A percentile compares a stretch with the other conserved stretches of the same genome.
Conservation (phyloP, 2,113 vertebrate genomes). For the Alexandromys fortis region DNA sequence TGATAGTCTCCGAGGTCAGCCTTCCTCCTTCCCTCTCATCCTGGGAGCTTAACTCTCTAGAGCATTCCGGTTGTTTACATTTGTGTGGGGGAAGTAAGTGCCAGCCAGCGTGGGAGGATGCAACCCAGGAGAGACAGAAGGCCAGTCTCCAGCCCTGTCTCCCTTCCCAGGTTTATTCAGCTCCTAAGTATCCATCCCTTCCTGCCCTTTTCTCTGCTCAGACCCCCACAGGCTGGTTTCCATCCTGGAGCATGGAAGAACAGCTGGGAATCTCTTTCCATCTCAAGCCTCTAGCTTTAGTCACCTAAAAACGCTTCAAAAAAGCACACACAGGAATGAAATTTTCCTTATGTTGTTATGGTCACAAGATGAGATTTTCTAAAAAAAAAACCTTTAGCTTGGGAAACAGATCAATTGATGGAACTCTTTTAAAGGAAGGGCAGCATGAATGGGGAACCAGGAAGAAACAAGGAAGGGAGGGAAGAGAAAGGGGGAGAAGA, state of each 20-base stretch:
- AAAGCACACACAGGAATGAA: background rate
- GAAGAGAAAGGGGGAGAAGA: background rate
- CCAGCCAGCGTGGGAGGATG: background rate
- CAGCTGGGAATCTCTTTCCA: background rate
- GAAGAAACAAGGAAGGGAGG: background rate
- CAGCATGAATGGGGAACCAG: background rate
- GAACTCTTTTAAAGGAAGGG: conserved; percentile 11
- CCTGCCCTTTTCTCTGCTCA: background rate
- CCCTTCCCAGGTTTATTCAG: background rate
- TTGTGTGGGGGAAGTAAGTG: background rate
- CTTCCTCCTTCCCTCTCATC: background rate
- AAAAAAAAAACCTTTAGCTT: background rate
- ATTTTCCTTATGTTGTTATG: conserved; percentile 10
- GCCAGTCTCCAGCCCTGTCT: background rate
- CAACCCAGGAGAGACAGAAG: background rate
- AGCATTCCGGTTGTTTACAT: background rate
- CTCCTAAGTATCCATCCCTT: background rate
- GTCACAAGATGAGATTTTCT: background rate
- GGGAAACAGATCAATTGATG: conserved; percentile 31
- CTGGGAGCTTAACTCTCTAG: background rate
- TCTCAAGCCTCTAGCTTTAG: background rate
- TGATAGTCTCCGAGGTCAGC: background rate
- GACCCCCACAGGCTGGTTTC: background rate
- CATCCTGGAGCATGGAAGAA: background rate
- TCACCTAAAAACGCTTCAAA: conserved; percentile 29